These are phyloP conservation scores for Tyrophagus putrescentiae DNA, from an alignment of 1,140 invertebrate genomes.

Conservation along the genomic window DNA sequence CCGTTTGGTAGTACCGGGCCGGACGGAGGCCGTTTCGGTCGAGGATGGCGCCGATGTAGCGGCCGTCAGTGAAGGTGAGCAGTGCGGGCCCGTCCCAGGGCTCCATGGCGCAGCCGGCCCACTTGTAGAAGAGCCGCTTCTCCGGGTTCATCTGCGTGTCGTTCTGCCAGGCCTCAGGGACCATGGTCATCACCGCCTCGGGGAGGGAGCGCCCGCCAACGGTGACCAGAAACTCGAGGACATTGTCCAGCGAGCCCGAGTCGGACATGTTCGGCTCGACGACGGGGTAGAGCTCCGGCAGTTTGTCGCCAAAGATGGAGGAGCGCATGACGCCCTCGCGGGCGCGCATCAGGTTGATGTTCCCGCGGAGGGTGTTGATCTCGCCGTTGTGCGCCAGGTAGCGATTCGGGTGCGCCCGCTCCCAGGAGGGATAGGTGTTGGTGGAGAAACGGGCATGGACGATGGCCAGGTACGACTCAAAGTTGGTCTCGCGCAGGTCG, in stretches of 20 bases:
- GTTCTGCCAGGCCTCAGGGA: constrained; percentile 98
- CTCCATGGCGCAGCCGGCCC: constrained; percentile 93
- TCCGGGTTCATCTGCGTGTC: constrained; percentile 76
- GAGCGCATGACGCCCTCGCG: constrained; percentile 95
- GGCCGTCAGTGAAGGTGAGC: constrained; percentile 94
- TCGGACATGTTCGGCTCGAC: constrained; percentile 95
- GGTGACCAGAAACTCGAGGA: constrained; percentile 87
- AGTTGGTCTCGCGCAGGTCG: constrained; percentile 58
- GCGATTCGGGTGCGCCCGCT: constrained; percentile 93
- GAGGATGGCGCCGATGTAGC: constrained; percentile 77
- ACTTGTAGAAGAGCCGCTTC: constrained; percentile 90
- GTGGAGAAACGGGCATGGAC: constrained; percentile 96
- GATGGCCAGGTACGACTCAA: constrained; percentile 81
- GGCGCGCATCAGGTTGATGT: constrained; percentile 96
- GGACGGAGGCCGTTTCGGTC: constrained; percentile 91
- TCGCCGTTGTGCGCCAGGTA: constrained; percentile 97
- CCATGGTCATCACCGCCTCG: constrained; percentile 98
- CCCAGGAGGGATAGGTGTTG: constrained; percentile 98
- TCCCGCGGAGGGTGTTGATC: constrained; percentile 94
- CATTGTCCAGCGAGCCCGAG: constrained; percentile 91
- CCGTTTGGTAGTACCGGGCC: constrained; percentile 89
- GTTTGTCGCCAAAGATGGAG: constrained; percentile 54
- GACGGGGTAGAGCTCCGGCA: constrained; percentile 85
- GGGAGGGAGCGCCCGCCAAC: constrained; percentile 75
- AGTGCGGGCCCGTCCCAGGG: constrained; percentile 96